Conservation (phyloP, 2,797 vertebrate species). For the Buceros bicornis region DNA sequence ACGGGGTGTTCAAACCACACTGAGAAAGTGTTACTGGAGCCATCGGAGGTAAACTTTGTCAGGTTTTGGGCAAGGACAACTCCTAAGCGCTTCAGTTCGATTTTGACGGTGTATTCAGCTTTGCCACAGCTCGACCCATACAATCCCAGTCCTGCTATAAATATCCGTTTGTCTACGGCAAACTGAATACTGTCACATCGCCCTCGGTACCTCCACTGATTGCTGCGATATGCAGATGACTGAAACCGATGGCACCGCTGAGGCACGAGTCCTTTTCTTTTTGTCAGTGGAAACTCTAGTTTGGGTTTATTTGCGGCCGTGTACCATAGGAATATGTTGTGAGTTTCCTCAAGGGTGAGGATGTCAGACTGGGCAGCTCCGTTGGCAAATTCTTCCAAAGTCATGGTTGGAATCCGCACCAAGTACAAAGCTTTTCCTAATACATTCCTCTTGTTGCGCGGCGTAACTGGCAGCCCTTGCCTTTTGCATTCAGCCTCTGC, state of each 20-base stretch:
- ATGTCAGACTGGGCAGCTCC: constrained; percentile 94
- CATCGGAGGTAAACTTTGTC: constrained; percentile 92
- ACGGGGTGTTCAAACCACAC: constrained; percentile 98
- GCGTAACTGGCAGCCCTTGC: constrained; percentile 83
- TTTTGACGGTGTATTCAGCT: constrained; percentile 92
- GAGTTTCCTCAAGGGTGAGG: constrained; percentile 95
- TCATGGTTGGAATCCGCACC: constrained; percentile 94
- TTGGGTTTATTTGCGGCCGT: constrained; percentile 93
- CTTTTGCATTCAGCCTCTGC: constrained; percentile 92
- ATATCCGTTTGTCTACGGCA: constrained; percentile 93
- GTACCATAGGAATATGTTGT: constrained; percentile 97
- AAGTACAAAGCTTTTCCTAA: constrained; percentile 91
- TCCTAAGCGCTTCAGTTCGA: constrained; percentile 95
- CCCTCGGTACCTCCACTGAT: constrained; percentile 97
- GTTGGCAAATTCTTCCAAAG: constrained; percentile 94
- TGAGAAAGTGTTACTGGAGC: constrained; percentile 92
- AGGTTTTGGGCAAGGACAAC: constrained; percentile 89
- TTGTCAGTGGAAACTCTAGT: constrained; percentile 87
- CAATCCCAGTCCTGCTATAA: constrained; percentile 92
- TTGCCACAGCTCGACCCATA: constrained; percentile 95
- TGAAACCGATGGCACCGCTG: constrained; percentile 95
- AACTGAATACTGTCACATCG: constrained; percentile 99
- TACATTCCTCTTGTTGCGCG: constrained; percentile 87
- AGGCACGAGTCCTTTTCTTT: constrained; percentile 87
- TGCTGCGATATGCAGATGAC: constrained; percentile 94